Evolutionary conservation across 2,113 vertebrate genomes (phyloP).

Genomic region (Vulpes lagopus): DNA sequence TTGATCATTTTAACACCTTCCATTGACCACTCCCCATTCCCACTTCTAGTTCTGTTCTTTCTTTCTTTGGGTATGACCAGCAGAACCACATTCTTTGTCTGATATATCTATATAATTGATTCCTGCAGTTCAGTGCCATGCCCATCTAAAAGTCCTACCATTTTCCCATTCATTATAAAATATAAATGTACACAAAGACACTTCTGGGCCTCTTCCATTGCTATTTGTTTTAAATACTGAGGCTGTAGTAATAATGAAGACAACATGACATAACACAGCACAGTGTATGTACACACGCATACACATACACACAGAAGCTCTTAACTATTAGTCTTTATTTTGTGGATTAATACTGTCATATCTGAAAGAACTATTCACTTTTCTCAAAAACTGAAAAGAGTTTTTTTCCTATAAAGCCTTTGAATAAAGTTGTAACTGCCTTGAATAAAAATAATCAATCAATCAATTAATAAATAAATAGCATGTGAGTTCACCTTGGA

Average conservation of each 20-base stretch:
- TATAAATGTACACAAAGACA: slow-evolving; percentile 31
- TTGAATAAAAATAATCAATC: not conserved
- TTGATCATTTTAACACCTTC: slow-evolving; percentile 42
- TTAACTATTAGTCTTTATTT: slow-evolving; percentile 52
- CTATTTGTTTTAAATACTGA: slow-evolving; percentile 54
- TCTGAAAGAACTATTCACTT: slow-evolving; percentile 31
- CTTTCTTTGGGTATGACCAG: slow-evolving; percentile 44
- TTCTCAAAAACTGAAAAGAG: slow-evolving; percentile 50
- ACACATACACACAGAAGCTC: not conserved
- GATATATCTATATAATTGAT: not conserved
- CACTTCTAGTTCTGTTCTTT: not conserved
- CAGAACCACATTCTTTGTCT: slow-evolving; percentile 40
- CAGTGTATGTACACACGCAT: not conserved
- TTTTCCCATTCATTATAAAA: slow-evolving; percentile 60
- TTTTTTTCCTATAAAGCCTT: not conserved
- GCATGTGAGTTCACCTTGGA: not conserved
- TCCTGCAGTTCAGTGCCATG: slow-evolving; percentile 22
- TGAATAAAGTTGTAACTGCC: slow-evolving; percentile 32
- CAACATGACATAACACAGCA: not conserved
- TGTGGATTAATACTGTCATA: slow-evolving; percentile 18
- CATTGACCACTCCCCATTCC: not conserved
- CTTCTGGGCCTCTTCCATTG: not conserved
- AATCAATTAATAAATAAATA: not conserved
- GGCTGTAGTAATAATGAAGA: slow-evolving; percentile 24
- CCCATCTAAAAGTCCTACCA: not conserved